Base-by-base conservation (phyloP, 2,888 invertebrate genomes). In the Trypoxylon attenuatum region DNA sequence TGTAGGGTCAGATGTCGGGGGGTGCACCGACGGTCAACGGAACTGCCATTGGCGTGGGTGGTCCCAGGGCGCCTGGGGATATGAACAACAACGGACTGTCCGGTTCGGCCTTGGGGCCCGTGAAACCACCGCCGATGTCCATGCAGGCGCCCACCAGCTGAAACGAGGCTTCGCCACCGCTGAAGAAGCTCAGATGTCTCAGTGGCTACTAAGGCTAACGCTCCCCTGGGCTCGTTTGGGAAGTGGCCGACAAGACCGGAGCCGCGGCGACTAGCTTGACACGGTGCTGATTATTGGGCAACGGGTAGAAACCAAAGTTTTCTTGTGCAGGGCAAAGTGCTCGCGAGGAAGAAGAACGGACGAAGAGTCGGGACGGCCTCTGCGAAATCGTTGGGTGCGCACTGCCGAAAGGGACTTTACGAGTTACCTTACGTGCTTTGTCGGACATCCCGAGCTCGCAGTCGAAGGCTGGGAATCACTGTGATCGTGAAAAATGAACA, bases 131-230 rank as follows among this genome's bases (percentile, higher is more conserved):
- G n/a, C 86, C 87, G 43, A 84, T 86, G 83, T 79, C 86, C 64
- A 86, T 87, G 86, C 84, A 85, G 39, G 85, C 87, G 21, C 86
- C 86, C 69, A 86, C 86, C 71, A 87, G 87, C 87, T 87, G 87
- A 87, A 85, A 87, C 82, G 86, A 86, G 84, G 84, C 82, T 51
- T 80, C 80, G 57, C 86, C 87, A 46, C 84, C 85, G 22, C 57
- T 83, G 76, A 87, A 87, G 74, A 87, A 87, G 76, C 82, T 86
- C 63, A 81, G 86, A 73, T 87, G 87, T 80, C 85, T 86, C 76
- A 85, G 86, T 72, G 80, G 86, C 76, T 86, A 86, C 73, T 87
- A 77, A 85, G 77, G 51, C 54, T 21, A 51, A 60, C 29, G 58
- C 33, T 69, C 39, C 41, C 50, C 56, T n/a, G 61, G 21, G 51